These are phyloP conservation scores for Gulo gulo DNA, from an alignment of 2,113 vertebrate genomes.

Conservation along the genomic window DNA sequence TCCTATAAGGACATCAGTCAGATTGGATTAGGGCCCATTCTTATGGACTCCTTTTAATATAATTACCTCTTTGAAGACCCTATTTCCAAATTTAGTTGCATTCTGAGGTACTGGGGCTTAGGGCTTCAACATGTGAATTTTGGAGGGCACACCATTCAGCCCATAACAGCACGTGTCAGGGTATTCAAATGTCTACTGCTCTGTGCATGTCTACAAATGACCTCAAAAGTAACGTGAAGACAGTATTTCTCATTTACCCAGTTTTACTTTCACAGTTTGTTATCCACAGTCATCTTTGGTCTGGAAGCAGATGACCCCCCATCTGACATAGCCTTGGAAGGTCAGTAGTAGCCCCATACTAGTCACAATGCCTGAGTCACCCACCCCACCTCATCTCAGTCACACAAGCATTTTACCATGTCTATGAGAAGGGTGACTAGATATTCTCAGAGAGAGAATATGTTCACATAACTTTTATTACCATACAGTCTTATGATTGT, in stretches of 20 bases:
- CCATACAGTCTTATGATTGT: not conserved
- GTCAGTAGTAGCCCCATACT: not conserved
- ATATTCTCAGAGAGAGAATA: not conserved
- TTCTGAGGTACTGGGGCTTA: not conserved
- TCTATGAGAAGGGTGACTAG: not conserved
- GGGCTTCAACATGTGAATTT: not conserved
- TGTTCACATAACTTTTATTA: not conserved
- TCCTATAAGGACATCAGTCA: not conserved
- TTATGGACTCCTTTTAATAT: not conserved
- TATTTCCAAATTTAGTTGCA: not conserved
- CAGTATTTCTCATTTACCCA: not conserved
- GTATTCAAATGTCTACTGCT: not conserved
- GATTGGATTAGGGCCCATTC: not conserved
- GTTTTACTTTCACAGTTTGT: not conserved
- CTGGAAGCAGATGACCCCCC: not conserved
- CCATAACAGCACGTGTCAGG: not conserved
- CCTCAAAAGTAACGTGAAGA: rapidly evolving
- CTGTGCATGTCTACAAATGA: not conserved
- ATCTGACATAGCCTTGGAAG: not conserved
- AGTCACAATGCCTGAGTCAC: not conserved
- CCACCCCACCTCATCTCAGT: not conserved
- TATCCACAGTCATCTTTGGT: not conserved
- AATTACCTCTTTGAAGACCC: not conserved
- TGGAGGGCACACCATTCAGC: not conserved
- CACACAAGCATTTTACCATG: not conserved